A percentile compares a stretch with the other conserved stretches of the same genome.
Conservation (phyloP, 2,888 invertebrate genomes). For the Epirrhoe tristata region DNA sequence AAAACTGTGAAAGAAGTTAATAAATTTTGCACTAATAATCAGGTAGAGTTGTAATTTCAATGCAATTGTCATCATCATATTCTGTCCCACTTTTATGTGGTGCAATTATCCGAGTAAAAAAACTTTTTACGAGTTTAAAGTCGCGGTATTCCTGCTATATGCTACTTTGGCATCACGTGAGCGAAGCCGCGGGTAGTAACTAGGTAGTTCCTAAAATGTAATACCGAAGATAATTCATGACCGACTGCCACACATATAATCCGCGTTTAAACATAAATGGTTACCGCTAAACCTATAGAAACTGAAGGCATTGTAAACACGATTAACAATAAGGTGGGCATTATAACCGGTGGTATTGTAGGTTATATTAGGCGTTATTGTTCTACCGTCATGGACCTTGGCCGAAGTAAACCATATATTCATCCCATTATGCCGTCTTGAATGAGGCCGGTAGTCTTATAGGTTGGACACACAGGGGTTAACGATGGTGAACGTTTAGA, state of each 20-base stretch:
- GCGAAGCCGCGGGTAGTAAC: too few species aligned
- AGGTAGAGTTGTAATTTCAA: too few species aligned
- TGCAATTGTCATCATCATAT: too few species aligned
- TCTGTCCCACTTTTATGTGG: too few species aligned
- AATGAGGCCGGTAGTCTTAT: constrained; percentile 64
- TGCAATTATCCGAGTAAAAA: too few species aligned
- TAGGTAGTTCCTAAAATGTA: background rate
- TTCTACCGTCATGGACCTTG: constrained; percentile 68
- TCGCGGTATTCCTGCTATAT: too few species aligned
- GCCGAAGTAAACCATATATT: constrained; percentile 80
- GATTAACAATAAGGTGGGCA: constrained; percentile 54
- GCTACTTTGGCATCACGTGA: too few species aligned
- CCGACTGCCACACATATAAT: constrained; percentile 16
- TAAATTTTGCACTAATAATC: too few species aligned
- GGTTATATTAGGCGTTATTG: constrained; percentile 68
- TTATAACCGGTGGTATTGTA: constrained; percentile 49
- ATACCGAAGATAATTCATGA: constrained; percentile 25
- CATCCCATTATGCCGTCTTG: constrained; percentile 79
- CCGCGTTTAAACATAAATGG: constrained; percentile 39
- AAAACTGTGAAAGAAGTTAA: too few species aligned
- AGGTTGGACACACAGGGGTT: constrained; percentile 47
- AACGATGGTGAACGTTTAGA: constrained; percentile 1
- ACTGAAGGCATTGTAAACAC: constrained; percentile 56
- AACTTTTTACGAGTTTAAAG: too few species aligned
- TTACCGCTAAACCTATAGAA: constrained; percentile 48